Percentiles rank a stretch among this genome's conserved stretches.
Conservation (phyloP, 2,113 vertebrate genomes). For the Megaceryle maxima region DNA sequence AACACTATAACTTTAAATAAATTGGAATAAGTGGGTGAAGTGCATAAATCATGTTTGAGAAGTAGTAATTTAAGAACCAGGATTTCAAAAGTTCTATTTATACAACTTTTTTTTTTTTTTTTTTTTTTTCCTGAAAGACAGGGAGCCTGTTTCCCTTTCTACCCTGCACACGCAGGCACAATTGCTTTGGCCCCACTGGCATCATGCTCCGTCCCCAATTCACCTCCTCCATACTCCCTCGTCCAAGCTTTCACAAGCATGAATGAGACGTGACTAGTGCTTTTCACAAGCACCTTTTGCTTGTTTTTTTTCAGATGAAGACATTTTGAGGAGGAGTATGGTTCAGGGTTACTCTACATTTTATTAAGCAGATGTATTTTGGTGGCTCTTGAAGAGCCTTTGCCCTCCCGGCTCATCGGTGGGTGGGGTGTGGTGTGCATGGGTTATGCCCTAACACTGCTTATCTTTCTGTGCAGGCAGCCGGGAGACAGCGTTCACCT, state of each 20-base stretch:
- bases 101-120: background rate
- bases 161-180: background rate
- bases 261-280: background rate
- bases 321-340: background rate
- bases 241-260: accelerated
- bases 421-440: accelerated
- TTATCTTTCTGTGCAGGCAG: conserved; percentile 80
- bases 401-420: accelerated
- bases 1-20: background rate
- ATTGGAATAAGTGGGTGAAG: background rate
- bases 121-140: background rate
- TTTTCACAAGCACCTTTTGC: background rate
- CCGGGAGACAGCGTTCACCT: conserved; percentile 95
- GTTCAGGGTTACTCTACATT: background rate
- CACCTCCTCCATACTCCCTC: background rate
- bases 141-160: background rate
- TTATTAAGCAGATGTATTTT: accelerated
- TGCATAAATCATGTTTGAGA: conserved; percentile 24
- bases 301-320: background rate
- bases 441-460: background rate
- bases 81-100: conserved; percentile 37
- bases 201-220: background rate
- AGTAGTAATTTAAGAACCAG: conserved; percentile 43
- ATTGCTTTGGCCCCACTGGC: background rate
- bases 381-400: background rate